These are phyloP conservation scores for Otus sunia DNA, from an alignment of 2,113 vertebrate species.

Conservation along the genomic window DNA sequence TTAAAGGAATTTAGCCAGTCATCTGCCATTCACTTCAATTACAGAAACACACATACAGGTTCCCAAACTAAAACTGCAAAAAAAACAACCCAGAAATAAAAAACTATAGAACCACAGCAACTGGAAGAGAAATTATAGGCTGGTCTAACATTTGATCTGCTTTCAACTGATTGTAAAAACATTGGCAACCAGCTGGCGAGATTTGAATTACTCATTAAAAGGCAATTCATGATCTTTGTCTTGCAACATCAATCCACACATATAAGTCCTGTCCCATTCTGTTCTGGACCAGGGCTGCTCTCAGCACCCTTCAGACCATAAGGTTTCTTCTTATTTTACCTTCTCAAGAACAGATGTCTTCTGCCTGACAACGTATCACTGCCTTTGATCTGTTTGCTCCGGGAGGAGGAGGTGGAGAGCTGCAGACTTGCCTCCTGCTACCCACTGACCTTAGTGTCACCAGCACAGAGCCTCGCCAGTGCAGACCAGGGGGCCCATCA, in stretches of 20 bases:
- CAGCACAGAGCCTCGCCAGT: neutral
- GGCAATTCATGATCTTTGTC: neutral
- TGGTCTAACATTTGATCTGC: neutral
- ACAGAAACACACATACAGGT: neutral
- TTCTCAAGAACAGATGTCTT: neutral
- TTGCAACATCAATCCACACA: neutral
- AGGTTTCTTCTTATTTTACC: neutral
- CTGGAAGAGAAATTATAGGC: neutral
- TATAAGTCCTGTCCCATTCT: neutral
- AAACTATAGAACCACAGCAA: neutral
- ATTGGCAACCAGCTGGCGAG: neutral
- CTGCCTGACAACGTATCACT: neutral
- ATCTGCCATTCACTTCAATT: constrained; percentile 32
- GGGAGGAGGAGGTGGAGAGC: neutral
- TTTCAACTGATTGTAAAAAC: constrained; percentile 5
- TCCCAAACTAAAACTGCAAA: neutral
- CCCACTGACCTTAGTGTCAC: neutral
- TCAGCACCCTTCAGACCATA: neutral
- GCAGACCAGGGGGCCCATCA: accelerated
- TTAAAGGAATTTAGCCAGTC: constrained; percentile 27
- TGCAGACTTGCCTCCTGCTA: neutral
- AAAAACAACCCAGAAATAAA: neutral
- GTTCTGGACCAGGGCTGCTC: neutral
- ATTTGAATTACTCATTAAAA: neutral
- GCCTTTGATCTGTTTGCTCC: neutral